Evolutionary conservation across 2,797 vertebrate species (phyloP).

Genomic region (Petrocephalus sullivani): DNA sequence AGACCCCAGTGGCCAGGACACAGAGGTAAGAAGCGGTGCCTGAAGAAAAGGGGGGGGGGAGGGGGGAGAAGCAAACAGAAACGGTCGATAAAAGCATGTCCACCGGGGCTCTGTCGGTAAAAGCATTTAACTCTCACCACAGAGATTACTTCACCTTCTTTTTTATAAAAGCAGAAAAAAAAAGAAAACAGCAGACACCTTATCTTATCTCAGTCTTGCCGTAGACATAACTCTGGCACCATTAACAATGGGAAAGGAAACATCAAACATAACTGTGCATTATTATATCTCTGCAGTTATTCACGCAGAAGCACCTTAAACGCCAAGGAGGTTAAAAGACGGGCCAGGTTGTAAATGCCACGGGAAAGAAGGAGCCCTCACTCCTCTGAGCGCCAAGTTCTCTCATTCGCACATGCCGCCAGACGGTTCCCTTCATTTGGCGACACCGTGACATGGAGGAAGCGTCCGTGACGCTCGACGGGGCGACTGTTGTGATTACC

Average conservation of each 20-base stretch:
- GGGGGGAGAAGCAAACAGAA: not conserved
- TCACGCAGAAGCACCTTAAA: not conserved
- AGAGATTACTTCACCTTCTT: not conserved
- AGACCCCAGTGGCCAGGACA: slow-evolving; percentile 70
- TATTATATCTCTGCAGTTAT: not conserved
- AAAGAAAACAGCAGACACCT: not conserved
- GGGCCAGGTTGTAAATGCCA: not conserved
- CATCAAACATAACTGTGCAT: not conserved
- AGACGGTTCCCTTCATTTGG: not conserved
- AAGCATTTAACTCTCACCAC: not conserved
- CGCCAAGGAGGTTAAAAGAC: not conserved
- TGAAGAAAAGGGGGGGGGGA: slow-evolving; percentile 35
- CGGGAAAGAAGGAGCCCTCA: not conserved
- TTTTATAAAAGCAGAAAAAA: not conserved
- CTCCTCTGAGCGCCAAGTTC: not conserved
- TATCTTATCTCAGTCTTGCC: slow-evolving; percentile 5
- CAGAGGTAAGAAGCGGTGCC: slow-evolving; percentile 88
- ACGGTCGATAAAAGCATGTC: slow-evolving; percentile 4
- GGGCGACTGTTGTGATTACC: slow-evolving; percentile 56
- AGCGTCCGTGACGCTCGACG: no score
- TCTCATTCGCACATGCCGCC: not conserved
- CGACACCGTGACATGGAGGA: not conserved
- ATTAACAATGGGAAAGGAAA: not conserved
- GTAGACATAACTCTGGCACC: slow-evolving; percentile 4
- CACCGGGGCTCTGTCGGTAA: not conserved